Percentiles rank a stretch among this genome's conserved stretches.
phyloP scores from a whole-genome alignment of 2,797 vertebrate genomes.

The Tiaroga cobitis region DNA sequence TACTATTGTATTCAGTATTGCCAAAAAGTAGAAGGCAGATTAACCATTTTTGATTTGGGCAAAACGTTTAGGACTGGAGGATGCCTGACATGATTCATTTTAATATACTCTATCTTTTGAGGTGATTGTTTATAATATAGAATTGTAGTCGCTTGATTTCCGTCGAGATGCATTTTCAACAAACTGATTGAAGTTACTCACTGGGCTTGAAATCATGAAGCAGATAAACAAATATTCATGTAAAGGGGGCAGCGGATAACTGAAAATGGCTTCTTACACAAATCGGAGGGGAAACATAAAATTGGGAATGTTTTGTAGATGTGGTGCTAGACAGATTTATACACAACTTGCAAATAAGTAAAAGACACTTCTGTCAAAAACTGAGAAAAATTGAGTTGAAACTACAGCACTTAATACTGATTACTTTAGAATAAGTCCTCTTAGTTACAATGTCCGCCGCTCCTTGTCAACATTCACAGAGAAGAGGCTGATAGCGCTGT shows the following conservation, averaged over 20 bases:
- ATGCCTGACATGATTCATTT: slow-evolving; percentile 4
- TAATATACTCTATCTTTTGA: background rate
- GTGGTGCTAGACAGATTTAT: slow-evolving; percentile 45
- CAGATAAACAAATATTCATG: background rate
- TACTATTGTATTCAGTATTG: slow-evolving; percentile 24
- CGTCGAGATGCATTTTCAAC: slow-evolving; percentile 46
- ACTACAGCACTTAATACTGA: slow-evolving; percentile 57
- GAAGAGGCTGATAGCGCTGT: slow-evolving; percentile 51
- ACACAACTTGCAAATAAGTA: slow-evolving; percentile 50
- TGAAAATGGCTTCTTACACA: slow-evolving; percentile 14
- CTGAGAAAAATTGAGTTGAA: slow-evolving; percentile 32
- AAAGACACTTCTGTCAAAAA: slow-evolving; percentile 54
- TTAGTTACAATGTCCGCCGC: slow-evolving; percentile 51
- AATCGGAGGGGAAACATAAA: slow-evolving; percentile 25
- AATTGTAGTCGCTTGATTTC: slow-evolving; percentile 15
- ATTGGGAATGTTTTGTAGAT: slow-evolving; percentile 29
- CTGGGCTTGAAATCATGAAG: slow-evolving; percentile 30
- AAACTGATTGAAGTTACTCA: slow-evolving; percentile 31
- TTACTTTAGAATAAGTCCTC: slow-evolving; percentile 49
- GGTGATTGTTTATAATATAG: slow-evolving; percentile 3
- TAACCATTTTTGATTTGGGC: background rate
- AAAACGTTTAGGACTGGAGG: background rate
- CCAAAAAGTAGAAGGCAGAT: background rate
- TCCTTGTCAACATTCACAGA: slow-evolving; percentile 56
- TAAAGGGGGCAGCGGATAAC: slow-evolving; percentile 32